Evolutionary conservation across 2,113 vertebrate species (phyloP).

Genomic region (Copsychus sechellarum): DNA sequence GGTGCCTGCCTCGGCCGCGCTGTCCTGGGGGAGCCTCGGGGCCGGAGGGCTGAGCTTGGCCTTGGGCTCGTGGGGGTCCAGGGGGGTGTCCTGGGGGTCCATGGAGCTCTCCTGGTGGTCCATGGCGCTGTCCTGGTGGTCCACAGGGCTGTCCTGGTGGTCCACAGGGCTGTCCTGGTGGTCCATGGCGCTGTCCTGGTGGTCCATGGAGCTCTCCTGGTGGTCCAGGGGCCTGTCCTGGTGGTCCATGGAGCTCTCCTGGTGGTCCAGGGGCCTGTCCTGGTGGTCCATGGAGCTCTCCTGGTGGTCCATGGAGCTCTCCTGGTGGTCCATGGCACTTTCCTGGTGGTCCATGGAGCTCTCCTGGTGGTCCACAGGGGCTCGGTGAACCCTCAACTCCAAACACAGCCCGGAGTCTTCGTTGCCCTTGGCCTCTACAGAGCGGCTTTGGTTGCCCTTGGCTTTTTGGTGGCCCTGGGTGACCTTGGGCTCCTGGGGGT

Average conservation of each 20-base stretch:
- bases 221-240: no score
- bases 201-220: no score
- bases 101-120: no score
- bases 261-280: no score
- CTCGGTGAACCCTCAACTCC: not conserved
- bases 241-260: no score
- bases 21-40: rapidly evolving
- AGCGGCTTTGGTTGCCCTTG: not conserved
- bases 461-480: not conserved
- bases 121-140: no score
- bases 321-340: no score
- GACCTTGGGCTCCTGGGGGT: not conserved
- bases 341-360: rapidly evolving
- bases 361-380: not conserved
- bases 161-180: no score
- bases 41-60: rapidly evolving
- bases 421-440: not conserved
- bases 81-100: not conserved
- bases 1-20: rapidly evolving
- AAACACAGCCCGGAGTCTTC: rapidly evolving
- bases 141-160: no score
- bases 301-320: no score
- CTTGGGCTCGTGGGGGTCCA: rapidly evolving
- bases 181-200: no score
- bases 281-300: no score